A percentile compares a stretch with the other conserved stretches of the same genome.
These are phyloP conservation scores for Lepisosteus oculatus DNA, from an alignment of 2,113 vertebrate genomes.

Conservation along the genomic window DNA sequence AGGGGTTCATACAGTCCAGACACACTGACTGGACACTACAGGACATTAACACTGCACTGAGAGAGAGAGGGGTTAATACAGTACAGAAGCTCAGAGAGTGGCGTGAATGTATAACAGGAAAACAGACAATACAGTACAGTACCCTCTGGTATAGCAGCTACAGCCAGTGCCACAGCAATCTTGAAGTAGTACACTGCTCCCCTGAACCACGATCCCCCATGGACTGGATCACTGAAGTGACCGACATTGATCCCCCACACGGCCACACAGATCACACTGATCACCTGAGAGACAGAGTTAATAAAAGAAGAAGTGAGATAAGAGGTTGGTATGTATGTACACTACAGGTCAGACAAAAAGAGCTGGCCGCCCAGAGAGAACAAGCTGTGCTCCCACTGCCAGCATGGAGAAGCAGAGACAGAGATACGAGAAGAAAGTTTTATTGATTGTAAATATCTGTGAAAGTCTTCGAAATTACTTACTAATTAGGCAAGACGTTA, in stretches of 20 bases:
- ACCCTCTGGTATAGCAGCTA: slow-evolving; percentile 90
- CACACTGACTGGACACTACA: no score
- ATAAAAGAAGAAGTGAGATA: neutral
- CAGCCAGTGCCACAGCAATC: slow-evolving; percentile 85
- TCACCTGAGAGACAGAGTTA: slow-evolving; percentile 67
- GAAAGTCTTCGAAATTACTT: no score
- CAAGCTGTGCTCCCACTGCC: neutral
- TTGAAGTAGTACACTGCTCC: slow-evolving; percentile 93
- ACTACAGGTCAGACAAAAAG: neutral
- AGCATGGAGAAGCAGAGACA: no score
- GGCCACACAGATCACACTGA: slow-evolving; percentile 89
- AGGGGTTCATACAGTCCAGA: no score
- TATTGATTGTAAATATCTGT: no score
- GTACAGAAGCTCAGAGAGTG: neutral
- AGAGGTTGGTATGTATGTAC: neutral
- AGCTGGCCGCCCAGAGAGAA: neutral
- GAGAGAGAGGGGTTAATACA: neutral
- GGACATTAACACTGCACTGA: neutral
- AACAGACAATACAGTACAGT: neutral
- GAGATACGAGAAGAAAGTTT: neutral
- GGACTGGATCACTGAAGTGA: slow-evolving; percentile 87
- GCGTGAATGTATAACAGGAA: no score
- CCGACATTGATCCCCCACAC: slow-evolving; percentile 94
- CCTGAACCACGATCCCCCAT: slow-evolving; percentile 87
- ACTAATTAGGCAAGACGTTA: no score